Evolutionary conservation across 2,888 invertebrate genomes (phyloP).

Genomic region (Zeuzera pyrina): DNA sequence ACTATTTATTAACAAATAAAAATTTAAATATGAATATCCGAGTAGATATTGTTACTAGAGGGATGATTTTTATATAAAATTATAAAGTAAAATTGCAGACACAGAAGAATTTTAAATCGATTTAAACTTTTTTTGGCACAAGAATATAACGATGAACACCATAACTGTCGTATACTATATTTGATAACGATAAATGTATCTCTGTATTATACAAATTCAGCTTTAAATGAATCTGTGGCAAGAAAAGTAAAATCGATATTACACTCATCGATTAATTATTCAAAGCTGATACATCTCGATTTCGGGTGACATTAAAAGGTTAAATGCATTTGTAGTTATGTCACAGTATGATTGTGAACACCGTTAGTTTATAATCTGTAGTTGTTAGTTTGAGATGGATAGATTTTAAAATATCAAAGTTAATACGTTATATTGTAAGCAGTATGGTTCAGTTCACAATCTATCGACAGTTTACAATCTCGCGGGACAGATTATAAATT

Average conservation of each 20-base stretch:
- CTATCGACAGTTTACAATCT: no score
- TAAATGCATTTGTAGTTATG: no score
- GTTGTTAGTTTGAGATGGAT: no score
- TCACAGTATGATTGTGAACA: no score
- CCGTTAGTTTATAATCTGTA: no score
- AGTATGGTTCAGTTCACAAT: no score
- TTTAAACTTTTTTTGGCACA: slow-evolving; percentile 36
- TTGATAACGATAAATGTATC: not conserved
- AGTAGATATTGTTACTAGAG: slow-evolving; percentile 71
- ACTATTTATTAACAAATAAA: slow-evolving; percentile 61
- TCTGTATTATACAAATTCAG: slow-evolving; percentile 23
- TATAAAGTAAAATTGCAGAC: slow-evolving; percentile 33
- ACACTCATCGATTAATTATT: slow-evolving; percentile 43
- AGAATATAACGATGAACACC: slow-evolving; percentile 41
- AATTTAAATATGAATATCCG: slow-evolving; percentile 56
- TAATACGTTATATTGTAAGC: no score
- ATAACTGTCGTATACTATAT: slow-evolving; percentile 9
- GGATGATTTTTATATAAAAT: slow-evolving; percentile 65
- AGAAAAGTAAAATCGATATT: slow-evolving; percentile 37
- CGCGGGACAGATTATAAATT: no score
- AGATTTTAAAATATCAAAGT: no score
- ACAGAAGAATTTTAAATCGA: slow-evolving; percentile 18
- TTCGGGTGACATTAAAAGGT: slow-evolving; percentile 30
- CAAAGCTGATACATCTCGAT: slow-evolving; percentile 54
- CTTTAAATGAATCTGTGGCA: slow-evolving; percentile 36